Evolutionary conservation across 2,888 invertebrate genomes (phyloP), one percentile per base, ranked within the genome.

Genomic region (Schrankia costaestrigalis): DNA sequence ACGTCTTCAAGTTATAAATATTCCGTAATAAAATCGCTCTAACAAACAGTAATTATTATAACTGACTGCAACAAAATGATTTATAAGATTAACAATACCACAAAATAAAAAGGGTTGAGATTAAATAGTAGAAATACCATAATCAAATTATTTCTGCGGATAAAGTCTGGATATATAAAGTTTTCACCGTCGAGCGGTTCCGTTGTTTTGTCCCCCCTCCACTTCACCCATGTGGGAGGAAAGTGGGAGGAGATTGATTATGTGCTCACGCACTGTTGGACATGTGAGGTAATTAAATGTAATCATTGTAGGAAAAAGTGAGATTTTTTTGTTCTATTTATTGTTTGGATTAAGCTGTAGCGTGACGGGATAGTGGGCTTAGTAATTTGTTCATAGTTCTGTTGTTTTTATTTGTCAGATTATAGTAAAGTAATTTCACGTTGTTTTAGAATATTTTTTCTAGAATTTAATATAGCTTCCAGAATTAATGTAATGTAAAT

Each of bases 271-370:
- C 63, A 67, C 67, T 63, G 62, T 54, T 63, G 59, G 67, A 65
- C 71, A 67, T 65, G 70, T 67, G 63, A 71, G 63, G 66, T 75
- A 75, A 77, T 77, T 77, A 76, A 74, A 75, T 70, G 66, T 68
- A 69, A 71, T 73, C 64, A 71, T 70, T 67, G 65, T 50, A 61
- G 54, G 52, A 57, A 62, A 52, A 63, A 51, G 50, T 37, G 41
- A 36, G 48, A 48, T 50, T 60, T 49, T n/a, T 45, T 53, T 41
- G 27, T 31, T 45, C 26, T 48, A 33, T 49, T 36, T 36, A 17
- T 26, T 41, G 35, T 47, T 23, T 42, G 11, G 14, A 45, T 44
- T 41, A 26, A 3, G 18, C 29, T 13, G 18, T 26, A n/a, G 18
- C 21, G 27, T 24, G 24, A 26, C 26, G n/a, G 17, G 9, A 22